These are phyloP conservation scores for Caenorhabditis sp. DNA, from an alignment of 2,888 invertebrate genomes.

Conservation along the genomic window DNA sequence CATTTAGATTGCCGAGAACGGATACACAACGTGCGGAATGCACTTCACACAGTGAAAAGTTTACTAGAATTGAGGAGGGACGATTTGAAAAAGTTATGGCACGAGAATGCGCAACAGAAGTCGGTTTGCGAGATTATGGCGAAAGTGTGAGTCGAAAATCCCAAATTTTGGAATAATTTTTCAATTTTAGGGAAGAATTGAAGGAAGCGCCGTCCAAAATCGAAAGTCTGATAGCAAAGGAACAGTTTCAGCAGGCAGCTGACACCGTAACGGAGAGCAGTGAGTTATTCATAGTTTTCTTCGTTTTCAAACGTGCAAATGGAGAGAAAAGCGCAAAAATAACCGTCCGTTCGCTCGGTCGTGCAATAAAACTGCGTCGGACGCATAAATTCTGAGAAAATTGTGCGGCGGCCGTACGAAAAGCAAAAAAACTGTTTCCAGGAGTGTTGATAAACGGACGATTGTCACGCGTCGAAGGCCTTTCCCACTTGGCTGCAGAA, in stretches of 20 bases:
- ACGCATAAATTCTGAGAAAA: neutral
- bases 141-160: slow-evolving; percentile 73
- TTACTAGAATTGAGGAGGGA: slow-evolving; percentile 93
- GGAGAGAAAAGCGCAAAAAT: neutral
- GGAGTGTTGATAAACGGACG: slow-evolving; percentile 75
- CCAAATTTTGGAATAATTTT: no score
- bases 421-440: slow-evolving; percentile 2
- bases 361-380: slow-evolving; percentile 7
- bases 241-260: slow-evolving; percentile 59
- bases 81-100: slow-evolving; percentile 94
- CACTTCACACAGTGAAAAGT: slow-evolving; percentile 90
- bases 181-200: slow-evolving; percentile 66
- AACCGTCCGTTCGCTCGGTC: neutral
- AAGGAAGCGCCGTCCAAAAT: slow-evolving; percentile 69
- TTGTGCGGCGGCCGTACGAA: neutral
- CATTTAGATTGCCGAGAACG: slow-evolving; percentile 87
- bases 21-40: slow-evolving; percentile 90
- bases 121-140: slow-evolving; percentile 77
- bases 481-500: slow-evolving; percentile 71
- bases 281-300: no score
- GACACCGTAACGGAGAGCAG: slow-evolving; percentile 56
- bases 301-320: neutral
- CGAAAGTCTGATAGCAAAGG: slow-evolving; percentile 50
- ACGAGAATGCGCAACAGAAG: slow-evolving; percentile 93
- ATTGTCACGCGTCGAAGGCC: slow-evolving; percentile 75